Base-by-base conservation (phyloP, 2,888 invertebrate species). In the Stramonita haemastoma region DNA sequence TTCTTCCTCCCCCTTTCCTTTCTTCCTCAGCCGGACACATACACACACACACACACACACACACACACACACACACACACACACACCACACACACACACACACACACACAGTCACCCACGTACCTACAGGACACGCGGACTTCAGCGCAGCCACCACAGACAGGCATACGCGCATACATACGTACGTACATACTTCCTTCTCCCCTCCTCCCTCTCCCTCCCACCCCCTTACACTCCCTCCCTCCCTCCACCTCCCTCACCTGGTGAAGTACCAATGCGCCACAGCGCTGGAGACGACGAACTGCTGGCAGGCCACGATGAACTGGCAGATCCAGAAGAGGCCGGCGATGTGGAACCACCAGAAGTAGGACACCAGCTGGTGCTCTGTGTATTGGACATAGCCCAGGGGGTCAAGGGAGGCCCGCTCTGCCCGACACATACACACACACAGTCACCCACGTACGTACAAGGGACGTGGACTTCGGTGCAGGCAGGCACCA, bases 261-360 rank as follows among this genome's bases (percentile, higher is more conserved):
- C 97, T 97, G 93, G 97, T 96, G 94, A 99, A 99, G 96, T 98
- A 99, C 99, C 99, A 99, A 94, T 97, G 97, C 0, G 98, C 98
- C 0, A 99, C 98, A 34, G 99, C 97, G 22, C 98, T 98, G 32
- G 99, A 98, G 91, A 99, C 97, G 1, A 98, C 98, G 97, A 99
- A 98, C 95, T 98, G 98, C 96, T 99, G 98, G 95, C 98, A 98
- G 26, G 98, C 98, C 93, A 98, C 97, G 93, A 99, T 98, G 95
- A 99, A 99, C 96, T 99, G 99, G 56, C 98, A 97, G 22, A 98
- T 97, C 99, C 99, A 99, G 92, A 99, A 97, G 36, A 99, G 97
- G 81, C 98, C 99, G 87, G 99, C 94, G 22, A 98, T 96, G 95
- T 98, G 98, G 93, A 98, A 97, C 98, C 98, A 98, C 98, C 99